Percentiles rank a stretch among this genome's conserved stretches.
Conservation (phyloP, 1,140 invertebrate species). For the Aphis gossypii region DNA sequence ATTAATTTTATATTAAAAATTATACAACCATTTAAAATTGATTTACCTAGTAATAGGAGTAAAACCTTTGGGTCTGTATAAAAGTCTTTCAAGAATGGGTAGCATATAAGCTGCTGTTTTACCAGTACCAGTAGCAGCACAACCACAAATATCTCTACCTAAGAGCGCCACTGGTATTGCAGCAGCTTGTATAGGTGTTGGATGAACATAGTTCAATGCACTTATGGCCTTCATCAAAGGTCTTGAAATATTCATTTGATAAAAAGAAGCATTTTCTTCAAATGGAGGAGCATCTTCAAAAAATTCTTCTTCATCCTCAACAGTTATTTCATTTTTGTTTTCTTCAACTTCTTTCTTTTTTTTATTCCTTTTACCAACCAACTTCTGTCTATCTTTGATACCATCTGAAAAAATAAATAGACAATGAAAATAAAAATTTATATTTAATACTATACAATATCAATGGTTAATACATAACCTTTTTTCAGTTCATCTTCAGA, state of each 20-base stretch:
- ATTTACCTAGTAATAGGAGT: constrained; percentile 70
- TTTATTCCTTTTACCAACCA: constrained; percentile 64
- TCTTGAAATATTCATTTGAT: constrained; percentile 91
- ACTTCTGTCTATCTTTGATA: constrained; percentile 66
- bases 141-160: constrained; percentile 92
- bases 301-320: constrained; percentile 69
- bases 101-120: constrained; percentile 99
- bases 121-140: constrained; percentile 96
- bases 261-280: constrained; percentile 79
- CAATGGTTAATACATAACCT: constrained; percentile 59
- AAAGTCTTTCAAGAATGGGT: constrained; percentile 90
- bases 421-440: neutral
- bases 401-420: constrained; percentile 62
- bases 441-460: neutral
- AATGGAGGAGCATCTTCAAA: constrained; percentile 79
- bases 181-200: constrained; percentile 95
- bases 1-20: constrained; percentile 1
- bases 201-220: constrained; percentile 86
- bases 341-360: constrained; percentile 63
- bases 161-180: constrained; percentile 93
- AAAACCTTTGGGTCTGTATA: constrained; percentile 76
- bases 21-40: neutral
- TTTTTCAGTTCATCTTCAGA: constrained; percentile 64
- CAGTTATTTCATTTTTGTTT: constrained; percentile 63
- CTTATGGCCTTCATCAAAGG: constrained; percentile 83